phyloP scores from a whole-genome alignment of 2,888 invertebrate genomes.

The Drosophila sordidula region DNA sequence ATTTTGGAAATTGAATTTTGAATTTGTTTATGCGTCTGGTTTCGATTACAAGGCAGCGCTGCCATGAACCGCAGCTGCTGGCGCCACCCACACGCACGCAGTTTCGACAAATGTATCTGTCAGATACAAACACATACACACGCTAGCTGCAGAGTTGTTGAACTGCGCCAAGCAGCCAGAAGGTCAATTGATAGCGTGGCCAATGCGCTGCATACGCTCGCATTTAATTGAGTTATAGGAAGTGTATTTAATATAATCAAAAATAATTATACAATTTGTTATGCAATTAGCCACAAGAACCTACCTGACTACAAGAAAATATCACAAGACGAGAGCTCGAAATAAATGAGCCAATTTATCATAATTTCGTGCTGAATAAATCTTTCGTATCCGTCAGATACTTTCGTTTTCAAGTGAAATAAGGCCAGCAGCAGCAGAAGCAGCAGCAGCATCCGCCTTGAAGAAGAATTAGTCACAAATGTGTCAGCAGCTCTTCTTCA shows the following conservation, averaged over 20 bases:
- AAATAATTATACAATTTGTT: constrained; percentile 47
- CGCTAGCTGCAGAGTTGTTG: constrained; percentile 40
- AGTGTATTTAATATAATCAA: constrained; percentile 27
- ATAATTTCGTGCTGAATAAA: constrained; percentile 36
- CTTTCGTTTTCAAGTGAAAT: constrained; percentile 49
- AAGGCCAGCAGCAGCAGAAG: constrained; percentile 40
- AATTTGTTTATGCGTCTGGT: constrained; percentile 45
- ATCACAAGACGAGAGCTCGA: constrained; percentile 2
- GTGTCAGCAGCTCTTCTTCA: constrained; percentile 44
- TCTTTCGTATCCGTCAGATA: constrained; percentile 38
- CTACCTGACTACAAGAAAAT: constrained; percentile 10
- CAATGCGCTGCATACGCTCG: constrained; percentile 40
- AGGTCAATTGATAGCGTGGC: constrained; percentile 52
- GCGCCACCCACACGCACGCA: constrained; percentile 60
- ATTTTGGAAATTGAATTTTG: constrained; percentile 13
- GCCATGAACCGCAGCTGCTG: constrained; percentile 55
- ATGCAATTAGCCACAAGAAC: constrained; percentile 45
- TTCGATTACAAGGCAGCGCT: constrained; percentile 47
- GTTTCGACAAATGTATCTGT: constrained; percentile 24
- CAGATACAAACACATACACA: constrained; percentile 22
- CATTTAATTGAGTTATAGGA: constrained; percentile 55
- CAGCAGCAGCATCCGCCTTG: constrained; percentile 47
- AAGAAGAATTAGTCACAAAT: constrained; percentile 59
- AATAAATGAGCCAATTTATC: constrained; percentile 46
- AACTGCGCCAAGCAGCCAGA: constrained; percentile 33